Base-by-base conservation (phyloP, 2,888 invertebrate genomes). In the Leptopterna dolabrata region DNA sequence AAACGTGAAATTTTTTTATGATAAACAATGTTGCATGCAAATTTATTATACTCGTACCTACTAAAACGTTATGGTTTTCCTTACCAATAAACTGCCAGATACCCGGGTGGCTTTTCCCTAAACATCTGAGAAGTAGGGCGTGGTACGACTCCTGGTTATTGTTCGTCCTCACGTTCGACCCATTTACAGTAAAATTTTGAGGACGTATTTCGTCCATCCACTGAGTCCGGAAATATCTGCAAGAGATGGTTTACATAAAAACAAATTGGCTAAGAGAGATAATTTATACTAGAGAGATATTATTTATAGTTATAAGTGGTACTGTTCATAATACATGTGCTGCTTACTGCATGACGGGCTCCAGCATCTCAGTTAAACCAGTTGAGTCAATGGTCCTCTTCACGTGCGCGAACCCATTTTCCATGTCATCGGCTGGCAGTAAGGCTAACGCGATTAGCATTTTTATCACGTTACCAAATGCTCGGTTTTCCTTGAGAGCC, bases 71-170 rank as follows among this genome's bases (percentile, higher is more conserved):
- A 55, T 55, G 55, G 55, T 55, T 55, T 73, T 73, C 11, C 73
- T 73, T 73, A 73, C 73, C 73, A 27, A 73, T 73, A n/a, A 73
- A 73, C 73, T 73, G 73, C 73, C 73, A 73, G 73, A 73, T 73
- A 16, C 73, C 73, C 11, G 73, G 73, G 36, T 29, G 73, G 73
- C 16, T 29, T 73, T 73, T 73, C 30, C 73, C 73, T 9, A 73
- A 73, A 73, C 73, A 73, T 73, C n/a, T 73, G 73, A 73, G 73
- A 2, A 73, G 73, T n/a, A 29, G 73, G 73, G 73, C 73, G 24
- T 73, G 73, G 73, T 16, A 73, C 30, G 73, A 73, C 30, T 73
- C 73, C 73, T 73, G 73, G 73, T 73, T 9, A n/a, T 73, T 73
- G 73, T 73, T 73, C 9, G 73, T 73, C 30, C 73, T 73, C n/a